Evolutionary conservation across 2,113 vertebrate species (phyloP).

Genomic region (Loxodonta africana): DNA sequence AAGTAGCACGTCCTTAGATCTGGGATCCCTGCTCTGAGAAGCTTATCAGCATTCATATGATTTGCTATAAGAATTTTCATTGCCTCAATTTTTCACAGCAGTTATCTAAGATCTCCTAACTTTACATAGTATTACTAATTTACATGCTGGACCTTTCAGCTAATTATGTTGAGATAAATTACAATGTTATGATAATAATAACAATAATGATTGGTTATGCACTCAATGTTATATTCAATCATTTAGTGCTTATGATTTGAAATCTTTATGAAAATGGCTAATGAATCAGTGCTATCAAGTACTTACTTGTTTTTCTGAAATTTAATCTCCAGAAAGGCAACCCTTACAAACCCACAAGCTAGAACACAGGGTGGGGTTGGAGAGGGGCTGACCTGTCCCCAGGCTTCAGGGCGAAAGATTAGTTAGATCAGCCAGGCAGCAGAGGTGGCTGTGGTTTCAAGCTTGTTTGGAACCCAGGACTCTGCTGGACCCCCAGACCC

Average conservation of each 20-base stretch:
- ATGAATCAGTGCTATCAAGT: constrained; percentile 80
- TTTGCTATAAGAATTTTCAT: constrained; percentile 48
- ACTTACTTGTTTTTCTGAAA: constrained; percentile 71
- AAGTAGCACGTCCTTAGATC: no score
- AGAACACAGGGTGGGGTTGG: no score
- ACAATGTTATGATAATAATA: constrained; percentile 77
- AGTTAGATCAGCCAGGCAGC: no score
- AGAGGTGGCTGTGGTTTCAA: no score
- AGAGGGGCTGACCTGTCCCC: no score
- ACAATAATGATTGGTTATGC: constrained; percentile 63
- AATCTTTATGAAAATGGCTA: constrained; percentile 78
- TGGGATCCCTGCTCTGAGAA: no score
- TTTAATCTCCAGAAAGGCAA: constrained; percentile 57
- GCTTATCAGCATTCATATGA: background rate
- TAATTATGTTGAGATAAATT: constrained; percentile 84
- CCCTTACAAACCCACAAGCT: background rate
- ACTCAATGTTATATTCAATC: constrained; percentile 79
- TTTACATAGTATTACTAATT: constrained; percentile 74
- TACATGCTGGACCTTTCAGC: constrained; percentile 72
- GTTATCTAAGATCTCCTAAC: constrained; percentile 56
- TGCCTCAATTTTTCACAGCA: background rate
- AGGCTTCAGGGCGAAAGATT: no score
- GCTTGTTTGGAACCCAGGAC: no score
- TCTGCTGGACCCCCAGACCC: no score
- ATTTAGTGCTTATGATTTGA: constrained; percentile 80